Evolutionary conservation across 2,113 vertebrate species (phyloP).

Genomic region (Apus apus): DNA sequence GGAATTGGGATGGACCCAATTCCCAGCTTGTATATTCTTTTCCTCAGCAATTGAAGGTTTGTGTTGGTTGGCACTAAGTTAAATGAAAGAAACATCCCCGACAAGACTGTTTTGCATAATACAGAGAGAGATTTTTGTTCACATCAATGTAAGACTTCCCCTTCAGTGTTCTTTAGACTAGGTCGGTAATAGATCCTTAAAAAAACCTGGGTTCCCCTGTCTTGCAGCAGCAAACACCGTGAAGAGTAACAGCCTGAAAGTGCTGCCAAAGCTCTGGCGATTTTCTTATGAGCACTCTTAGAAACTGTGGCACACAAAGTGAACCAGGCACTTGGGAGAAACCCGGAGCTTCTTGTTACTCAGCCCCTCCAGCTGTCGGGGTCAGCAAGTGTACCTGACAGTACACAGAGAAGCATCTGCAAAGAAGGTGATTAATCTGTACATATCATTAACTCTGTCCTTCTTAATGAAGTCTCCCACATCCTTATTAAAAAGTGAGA

Average conservation of each 20-base stretch:
- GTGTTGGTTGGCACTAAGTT: background rate
- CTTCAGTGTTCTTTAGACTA: background rate
- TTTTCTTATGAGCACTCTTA: background rate
- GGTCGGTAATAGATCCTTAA: rapidly evolving
- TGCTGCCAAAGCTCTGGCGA: background rate
- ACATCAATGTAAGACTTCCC: rapidly evolving
- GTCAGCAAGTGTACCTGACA: no score
- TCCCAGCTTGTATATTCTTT: background rate
- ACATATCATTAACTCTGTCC: rapidly evolving
- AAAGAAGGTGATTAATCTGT: background rate
- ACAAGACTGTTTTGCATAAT: background rate
- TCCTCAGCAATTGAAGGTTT: background rate
- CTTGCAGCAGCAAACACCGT: background rate
- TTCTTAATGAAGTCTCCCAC: background rate
- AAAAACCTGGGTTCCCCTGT: background rate
- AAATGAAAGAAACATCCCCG: background rate
- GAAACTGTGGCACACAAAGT: background rate
- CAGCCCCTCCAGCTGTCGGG: background rate
- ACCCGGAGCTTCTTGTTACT: background rate
- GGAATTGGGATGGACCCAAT: background rate
- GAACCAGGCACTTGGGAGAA: background rate
- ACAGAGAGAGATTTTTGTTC: background rate
- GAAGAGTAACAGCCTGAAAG: no score
- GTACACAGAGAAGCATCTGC: background rate
- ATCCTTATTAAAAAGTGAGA: rapidly evolving